These are phyloP conservation scores for Champsocephalus gunnari DNA, from an alignment of 2,797 vertebrate species.

Conservation along the genomic window DNA sequence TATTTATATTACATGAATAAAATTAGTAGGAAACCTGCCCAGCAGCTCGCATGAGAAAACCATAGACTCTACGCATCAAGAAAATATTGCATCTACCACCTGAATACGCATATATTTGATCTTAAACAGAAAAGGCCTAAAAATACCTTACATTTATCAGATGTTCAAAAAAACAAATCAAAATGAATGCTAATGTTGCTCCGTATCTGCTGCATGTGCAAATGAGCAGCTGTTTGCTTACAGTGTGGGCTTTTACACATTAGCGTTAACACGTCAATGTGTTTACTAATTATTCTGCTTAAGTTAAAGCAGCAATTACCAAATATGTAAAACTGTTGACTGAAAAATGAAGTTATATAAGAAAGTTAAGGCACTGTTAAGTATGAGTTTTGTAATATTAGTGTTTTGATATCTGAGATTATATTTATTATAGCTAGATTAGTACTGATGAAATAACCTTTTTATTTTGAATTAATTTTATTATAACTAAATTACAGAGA, in stretches of 20 bases:
- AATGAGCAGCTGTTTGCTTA: neutral
- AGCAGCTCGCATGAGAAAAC: neutral
- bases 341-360: neutral
- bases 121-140: neutral
- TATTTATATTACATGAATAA: too few relatives aligned
- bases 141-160: neutral
- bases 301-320: neutral
- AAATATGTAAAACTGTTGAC: neutral
- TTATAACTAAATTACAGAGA: too few relatives aligned
- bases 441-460: neutral
- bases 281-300: neutral
- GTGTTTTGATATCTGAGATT: too few relatives aligned
- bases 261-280: neutral
- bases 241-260: neutral
- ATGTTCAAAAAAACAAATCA: neutral
- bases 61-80: neutral
- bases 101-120: neutral
- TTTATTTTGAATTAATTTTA: too few relatives aligned
- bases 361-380: neutral
- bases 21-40: neutral
- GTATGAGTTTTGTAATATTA: neutral
- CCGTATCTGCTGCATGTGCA: neutral
- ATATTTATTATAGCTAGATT: neutral
- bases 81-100: neutral
- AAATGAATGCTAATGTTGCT: neutral